Percentiles rank a stretch among this genome's conserved stretches.
phyloP scores from a whole-genome alignment of 2,113 vertebrate species.

The Saguinus imperator region DNA sequence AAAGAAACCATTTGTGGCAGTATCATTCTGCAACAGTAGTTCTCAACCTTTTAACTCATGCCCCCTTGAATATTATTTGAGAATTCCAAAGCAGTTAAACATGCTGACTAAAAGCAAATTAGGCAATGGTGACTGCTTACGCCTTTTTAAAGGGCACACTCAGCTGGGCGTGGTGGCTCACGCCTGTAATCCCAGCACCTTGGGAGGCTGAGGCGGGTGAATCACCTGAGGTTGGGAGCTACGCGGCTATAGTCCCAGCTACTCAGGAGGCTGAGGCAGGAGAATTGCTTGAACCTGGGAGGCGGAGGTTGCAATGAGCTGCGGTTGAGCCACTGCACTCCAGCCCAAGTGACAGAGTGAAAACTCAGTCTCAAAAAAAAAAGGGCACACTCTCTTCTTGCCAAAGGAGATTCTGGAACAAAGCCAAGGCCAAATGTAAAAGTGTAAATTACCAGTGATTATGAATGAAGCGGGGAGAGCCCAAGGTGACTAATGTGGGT shows the following conservation, averaged over 20 bases:
- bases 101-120: neutral
- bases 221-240: too few species aligned
- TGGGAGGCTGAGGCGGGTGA: too few species aligned
- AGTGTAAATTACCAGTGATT: neutral
- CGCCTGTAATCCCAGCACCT: too few species aligned
- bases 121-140: accelerated
- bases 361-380: too few species aligned
- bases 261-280: too few species aligned
- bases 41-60: neutral
- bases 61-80: neutral
- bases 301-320: too few species aligned
- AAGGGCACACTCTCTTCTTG: neutral
- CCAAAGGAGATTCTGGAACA: neutral
- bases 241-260: too few species aligned
- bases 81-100: neutral
- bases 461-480: neutral
- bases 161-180: accelerated
- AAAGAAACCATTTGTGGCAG: neutral
- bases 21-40: neutral
- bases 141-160: neutral
- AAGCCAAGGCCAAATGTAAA: neutral
- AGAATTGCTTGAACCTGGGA: too few species aligned
- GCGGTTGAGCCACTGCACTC: too few species aligned
- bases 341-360: too few species aligned
- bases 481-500: neutral